Percentiles rank a stretch among this genome's conserved stretches.
Evolutionary conservation across 1,140 invertebrate species (phyloP).

Genomic region (Zaprionus kolodkinae): DNA sequence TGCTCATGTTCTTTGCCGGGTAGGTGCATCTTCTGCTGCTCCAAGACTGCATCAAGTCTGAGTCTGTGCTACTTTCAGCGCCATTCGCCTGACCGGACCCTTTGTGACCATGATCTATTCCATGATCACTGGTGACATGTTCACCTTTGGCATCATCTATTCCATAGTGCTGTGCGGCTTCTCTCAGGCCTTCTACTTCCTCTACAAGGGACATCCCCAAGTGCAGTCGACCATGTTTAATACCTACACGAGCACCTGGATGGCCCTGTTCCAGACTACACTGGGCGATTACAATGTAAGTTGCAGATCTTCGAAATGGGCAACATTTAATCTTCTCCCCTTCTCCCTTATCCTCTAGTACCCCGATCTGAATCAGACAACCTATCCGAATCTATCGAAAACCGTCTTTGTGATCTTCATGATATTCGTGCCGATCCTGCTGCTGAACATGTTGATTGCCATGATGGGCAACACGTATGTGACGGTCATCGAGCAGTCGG

Average conservation of each 20-base stretch:
- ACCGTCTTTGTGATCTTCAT: constrained; percentile 98
- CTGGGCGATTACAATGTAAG: constrained; percentile 98
- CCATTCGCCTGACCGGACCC: constrained; percentile 95
- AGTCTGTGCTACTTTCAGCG: constrained; percentile 87
- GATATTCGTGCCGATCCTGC: constrained; percentile 97
- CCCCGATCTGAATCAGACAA: constrained; percentile 93
- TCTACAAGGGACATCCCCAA: constrained; percentile 96
- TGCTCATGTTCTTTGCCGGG: constrained; percentile 99
- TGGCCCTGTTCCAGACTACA: constrained; percentile 99
- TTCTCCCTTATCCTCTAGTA: constrained; percentile 90
- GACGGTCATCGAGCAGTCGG: constrained; percentile 98
- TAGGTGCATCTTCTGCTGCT: constrained; percentile 84
- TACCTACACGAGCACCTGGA: constrained; percentile 96
- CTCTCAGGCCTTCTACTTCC: constrained; percentile 98
- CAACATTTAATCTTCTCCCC: background rate
- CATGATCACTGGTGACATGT: constrained; percentile 99
- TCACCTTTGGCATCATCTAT: constrained; percentile 98
- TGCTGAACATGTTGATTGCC: constrained; percentile 99
- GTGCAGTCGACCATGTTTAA: constrained; percentile 91
- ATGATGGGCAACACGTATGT: constrained; percentile 99
- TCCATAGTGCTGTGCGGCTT: constrained; percentile 96
- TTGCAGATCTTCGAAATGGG: constrained; percentile 29
- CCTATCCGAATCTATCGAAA: constrained; percentile 96
- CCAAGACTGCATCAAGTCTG: background rate
- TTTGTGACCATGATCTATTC: constrained; percentile 99